Base-by-base conservation (phyloP, 2,888 invertebrate species). In the Pteria penguin region DNA sequence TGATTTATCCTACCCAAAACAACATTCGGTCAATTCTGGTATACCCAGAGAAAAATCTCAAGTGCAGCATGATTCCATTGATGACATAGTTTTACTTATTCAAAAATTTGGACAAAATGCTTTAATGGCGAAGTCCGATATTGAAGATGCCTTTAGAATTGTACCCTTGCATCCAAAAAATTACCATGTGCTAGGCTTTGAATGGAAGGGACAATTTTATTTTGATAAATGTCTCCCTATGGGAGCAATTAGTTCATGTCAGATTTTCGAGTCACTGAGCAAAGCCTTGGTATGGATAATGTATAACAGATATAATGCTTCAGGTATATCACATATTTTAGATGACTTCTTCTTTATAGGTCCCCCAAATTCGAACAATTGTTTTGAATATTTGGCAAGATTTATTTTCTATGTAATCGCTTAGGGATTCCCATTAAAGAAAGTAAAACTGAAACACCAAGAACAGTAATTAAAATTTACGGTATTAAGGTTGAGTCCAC, bases 401-500 rank as follows among this genome's bases (percentile, higher is more conserved):
- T 66, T 73, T 22, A 33, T 73, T 4, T 1, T 1, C 32, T 72
- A 3, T 72, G 72, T 55, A 36, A 65, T 1, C n/a, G 24, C 1
- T 31, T 66, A 5, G 29, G 45, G 33, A 58, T 69, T 11, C 36
- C 60, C 22, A 60, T 69, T 18, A 69, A 69, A n/a, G 3, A 29
- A 14, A 14, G 24, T 18, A 60, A 60, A 69, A 69, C 57, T n/a
- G 22, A 31, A 54, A 8, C 14, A 29, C 68, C 57, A 18, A 31
- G 29, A 14, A 68, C 68, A 29, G 26, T 22, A 5, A 57, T 75
- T 14, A 75, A 52, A 2, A 75, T 75, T 8, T 69, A 69, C 58
- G 66, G 72, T 26, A 72, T 72, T 26, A 58, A 72, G 24, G 61
- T 73, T 1, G 72, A 73, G 27, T 75, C 69, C 1, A 32, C 27